A percentile compares a stretch with the other conserved stretches of the same genome.
Conservation (phyloP, 2,113 vertebrate species). For the Crotalus helleri region DNA sequence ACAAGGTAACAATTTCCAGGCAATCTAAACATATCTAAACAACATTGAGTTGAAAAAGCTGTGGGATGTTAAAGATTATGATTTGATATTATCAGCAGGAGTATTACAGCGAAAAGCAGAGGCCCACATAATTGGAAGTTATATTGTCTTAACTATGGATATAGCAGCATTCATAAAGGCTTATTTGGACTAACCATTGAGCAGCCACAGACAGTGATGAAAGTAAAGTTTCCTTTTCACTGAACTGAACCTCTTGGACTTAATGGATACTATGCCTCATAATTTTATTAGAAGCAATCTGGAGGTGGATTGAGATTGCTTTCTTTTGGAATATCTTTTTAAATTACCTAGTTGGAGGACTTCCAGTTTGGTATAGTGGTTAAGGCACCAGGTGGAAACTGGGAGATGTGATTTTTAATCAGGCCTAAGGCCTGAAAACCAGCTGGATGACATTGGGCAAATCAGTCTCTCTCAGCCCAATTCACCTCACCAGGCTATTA, state of each 20-base stretch:
- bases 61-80: not conserved
- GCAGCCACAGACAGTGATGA: not conserved
- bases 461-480: not conserved
- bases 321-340: not conserved
- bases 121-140: not conserved
- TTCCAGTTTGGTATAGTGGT: not conserved
- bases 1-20: not conserved
- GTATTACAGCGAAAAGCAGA: not conserved
- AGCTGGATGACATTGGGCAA: not conserved
- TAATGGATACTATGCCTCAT: not conserved
- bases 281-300: not conserved
- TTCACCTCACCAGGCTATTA: not conserved
- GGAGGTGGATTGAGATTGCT: not conserved
- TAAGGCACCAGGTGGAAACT: not conserved
- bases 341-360: not conserved
- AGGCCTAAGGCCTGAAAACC: not conserved
- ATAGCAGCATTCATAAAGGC: not conserved
- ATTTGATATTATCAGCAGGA: not conserved
- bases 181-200: not conserved
- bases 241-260: not conserved
- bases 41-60: not conserved
- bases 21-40: not conserved
- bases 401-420: not conserved
- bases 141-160: not conserved
- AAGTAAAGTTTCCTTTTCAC: not conserved